A percentile compares a stretch with the other conserved stretches of the same genome.
These are phyloP conservation scores for Diadophis punctatus DNA, from an alignment of 2,113 vertebrate genomes.

Conservation along the genomic window DNA sequence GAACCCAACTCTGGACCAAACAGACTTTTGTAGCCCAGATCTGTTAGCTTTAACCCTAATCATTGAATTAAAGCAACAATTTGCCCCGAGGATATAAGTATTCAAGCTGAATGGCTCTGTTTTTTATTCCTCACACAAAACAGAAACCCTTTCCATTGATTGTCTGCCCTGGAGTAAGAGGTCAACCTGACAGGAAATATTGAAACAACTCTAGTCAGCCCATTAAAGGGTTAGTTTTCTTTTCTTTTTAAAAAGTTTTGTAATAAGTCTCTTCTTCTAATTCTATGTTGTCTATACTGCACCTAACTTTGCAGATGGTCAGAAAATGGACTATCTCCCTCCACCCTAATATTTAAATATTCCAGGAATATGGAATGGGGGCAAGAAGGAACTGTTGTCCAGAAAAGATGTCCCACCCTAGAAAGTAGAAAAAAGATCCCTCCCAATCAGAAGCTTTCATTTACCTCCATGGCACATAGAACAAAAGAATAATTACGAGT, in stretches of 20 bases:
- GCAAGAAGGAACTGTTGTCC: neutral
- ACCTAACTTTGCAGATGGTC: neutral
- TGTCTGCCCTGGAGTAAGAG: neutral
- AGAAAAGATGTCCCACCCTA: neutral
- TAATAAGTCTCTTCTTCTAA: neutral
- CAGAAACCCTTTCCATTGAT: neutral
- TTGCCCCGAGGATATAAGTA: neutral
- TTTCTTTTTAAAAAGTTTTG: neutral
- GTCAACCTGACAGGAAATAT: neutral
- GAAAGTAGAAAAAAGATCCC: neutral
- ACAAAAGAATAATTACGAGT: neutral
- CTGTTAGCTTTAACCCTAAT: neutral
- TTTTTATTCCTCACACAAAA: neutral
- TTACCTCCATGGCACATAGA: neutral
- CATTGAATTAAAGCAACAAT: neutral
- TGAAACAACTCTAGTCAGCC: neutral
- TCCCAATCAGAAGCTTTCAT: neutral
- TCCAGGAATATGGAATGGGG: neutral
- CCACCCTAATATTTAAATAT: neutral
- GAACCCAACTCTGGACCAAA: too few species aligned
- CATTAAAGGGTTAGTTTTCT: neutral
- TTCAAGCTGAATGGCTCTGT: neutral
- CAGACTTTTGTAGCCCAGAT: neutral
- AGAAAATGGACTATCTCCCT: neutral
- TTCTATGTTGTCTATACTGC: neutral